Base-by-base conservation (phyloP, 2,888 invertebrate genomes). In the Xestia sexstrigata region DNA sequence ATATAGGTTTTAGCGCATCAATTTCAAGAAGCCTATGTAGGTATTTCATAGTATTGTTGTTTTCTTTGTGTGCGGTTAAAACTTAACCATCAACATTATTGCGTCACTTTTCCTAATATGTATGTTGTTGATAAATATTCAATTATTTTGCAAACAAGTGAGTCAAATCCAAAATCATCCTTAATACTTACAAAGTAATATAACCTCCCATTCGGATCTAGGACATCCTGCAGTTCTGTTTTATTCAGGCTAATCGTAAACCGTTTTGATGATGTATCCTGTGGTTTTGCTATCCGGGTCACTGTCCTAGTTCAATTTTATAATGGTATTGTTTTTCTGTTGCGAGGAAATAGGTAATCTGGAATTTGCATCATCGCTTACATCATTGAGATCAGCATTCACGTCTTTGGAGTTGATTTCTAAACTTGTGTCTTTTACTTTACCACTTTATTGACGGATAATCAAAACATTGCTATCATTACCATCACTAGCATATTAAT, bases 161-260 rank as follows among this genome's bases (percentile, higher is more conserved):
- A 71, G 60, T 74, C 55, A 49, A 63, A 49, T 71, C 17, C 42
- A n/a, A 58, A 76, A 17, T 17, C 6, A 69, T 65, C 45, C 30
- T 49, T 26, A 75, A 81, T 81, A 42, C n/a, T 17, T 35, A 26
- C n/a, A 49, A 42, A 47, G 39, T n/a, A 63, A 17, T 66, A 75
- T 20, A 67, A 30, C 20, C 17, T 63, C n/a, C 49, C 26, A 52
- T 70, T 58, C 20, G n/a, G 26, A 63, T 78, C 8, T 83, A 63
- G 72, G 39, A 30, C 87, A 83, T 83, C 74, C 72, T 79, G 79
- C 58, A 70, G 49, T 60, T 82, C 77, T 63, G 42, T 70, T 77
- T 13, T 70, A 79, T 79, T 20, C 45, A 72, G 66, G 74, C 69
- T 78, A 74, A 72, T 86, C 62, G 74, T 83, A 65, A 74, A 35